These are phyloP conservation scores for Pelobates fuscus DNA, from an alignment of 2,113 vertebrate genomes.

Conservation along the genomic window DNA sequence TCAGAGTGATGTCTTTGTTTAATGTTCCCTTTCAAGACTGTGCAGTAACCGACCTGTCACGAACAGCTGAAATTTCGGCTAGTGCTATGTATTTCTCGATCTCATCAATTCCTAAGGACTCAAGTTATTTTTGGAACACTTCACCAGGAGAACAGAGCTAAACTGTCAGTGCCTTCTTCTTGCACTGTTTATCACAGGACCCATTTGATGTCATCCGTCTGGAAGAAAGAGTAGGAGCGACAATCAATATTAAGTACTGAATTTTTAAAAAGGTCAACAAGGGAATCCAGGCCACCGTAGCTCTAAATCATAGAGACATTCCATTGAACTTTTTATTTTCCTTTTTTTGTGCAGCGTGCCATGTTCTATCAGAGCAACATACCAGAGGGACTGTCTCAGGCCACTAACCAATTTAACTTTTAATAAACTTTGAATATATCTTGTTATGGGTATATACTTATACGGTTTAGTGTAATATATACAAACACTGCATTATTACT, in stretches of 20 bases:
- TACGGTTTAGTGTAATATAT: too few species aligned
- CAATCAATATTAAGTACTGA: slow-evolving; percentile 37
- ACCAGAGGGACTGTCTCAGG: slow-evolving; percentile 6
- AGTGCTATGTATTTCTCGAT: slow-evolving; percentile 4
- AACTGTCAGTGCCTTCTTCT: background rate
- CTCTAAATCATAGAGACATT: slow-evolving; percentile 18
- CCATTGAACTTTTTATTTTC: background rate
- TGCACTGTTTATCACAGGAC: slow-evolving; percentile 17
- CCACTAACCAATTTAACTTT: slow-evolving; percentile 7
- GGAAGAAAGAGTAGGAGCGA: slow-evolving; percentile 15
- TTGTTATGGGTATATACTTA: too few species aligned
- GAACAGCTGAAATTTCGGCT: slow-evolving; percentile 11
- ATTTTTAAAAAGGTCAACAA: slow-evolving; percentile 28
- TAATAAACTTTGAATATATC: too few species aligned
- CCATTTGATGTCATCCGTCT: slow-evolving; percentile 23
- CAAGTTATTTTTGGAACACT: slow-evolving; percentile 22
- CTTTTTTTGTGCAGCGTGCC: background rate
- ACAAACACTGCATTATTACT: slow-evolving; percentile 1
- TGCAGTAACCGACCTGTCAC: background rate
- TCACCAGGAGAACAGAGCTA: slow-evolving; percentile 16
- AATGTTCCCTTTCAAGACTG: background rate
- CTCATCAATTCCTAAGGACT: background rate
- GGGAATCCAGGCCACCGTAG: background rate
- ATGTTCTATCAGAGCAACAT: slow-evolving; percentile 15
- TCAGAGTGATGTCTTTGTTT: background rate